These are phyloP conservation scores for Garra rufa DNA, from an alignment of 2,113 vertebrate genomes.

Conservation along the genomic window DNA sequence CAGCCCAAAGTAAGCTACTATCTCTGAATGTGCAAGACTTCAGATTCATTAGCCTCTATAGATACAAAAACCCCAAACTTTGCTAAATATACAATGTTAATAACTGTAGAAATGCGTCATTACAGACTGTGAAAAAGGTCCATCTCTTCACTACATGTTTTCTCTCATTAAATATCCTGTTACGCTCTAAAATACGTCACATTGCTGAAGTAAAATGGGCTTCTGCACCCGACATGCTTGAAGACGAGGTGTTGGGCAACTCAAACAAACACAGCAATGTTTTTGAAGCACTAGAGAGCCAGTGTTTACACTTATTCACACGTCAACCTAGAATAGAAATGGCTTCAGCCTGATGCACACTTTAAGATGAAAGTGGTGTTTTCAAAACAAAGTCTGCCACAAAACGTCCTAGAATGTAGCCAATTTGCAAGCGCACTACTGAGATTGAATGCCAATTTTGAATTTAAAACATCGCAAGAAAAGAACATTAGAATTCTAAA, in stretches of 20 bases:
- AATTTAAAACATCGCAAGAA: too few species aligned
- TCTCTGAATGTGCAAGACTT: too few species aligned
- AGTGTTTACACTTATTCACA: not conserved
- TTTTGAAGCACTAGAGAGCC: not conserved
- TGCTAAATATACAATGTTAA: not conserved
- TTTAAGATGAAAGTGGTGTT: not conserved
- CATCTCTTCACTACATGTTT: not conserved
- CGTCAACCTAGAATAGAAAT: not conserved
- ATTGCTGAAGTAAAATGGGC: not conserved
- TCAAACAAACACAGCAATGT: conserved; percentile 29
- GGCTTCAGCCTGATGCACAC: not conserved
- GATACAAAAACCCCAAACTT: not conserved
- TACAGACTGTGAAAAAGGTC: not conserved
- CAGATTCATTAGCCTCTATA: too few species aligned
- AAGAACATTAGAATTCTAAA: too few species aligned
- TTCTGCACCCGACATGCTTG: not conserved
- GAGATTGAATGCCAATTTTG: too few species aligned
- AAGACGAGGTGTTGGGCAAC: not conserved
- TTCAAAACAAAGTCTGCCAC: not conserved
- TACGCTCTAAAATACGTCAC: not conserved
- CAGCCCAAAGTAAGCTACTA: too few species aligned
- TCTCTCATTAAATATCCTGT: not conserved
- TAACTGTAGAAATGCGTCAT: not conserved
- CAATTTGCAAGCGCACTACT: not conserved
- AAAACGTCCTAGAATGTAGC: not conserved